These are phyloP conservation scores for Platalea minor DNA, from an alignment of 2,797 vertebrate species.

Conservation along the genomic window DNA sequence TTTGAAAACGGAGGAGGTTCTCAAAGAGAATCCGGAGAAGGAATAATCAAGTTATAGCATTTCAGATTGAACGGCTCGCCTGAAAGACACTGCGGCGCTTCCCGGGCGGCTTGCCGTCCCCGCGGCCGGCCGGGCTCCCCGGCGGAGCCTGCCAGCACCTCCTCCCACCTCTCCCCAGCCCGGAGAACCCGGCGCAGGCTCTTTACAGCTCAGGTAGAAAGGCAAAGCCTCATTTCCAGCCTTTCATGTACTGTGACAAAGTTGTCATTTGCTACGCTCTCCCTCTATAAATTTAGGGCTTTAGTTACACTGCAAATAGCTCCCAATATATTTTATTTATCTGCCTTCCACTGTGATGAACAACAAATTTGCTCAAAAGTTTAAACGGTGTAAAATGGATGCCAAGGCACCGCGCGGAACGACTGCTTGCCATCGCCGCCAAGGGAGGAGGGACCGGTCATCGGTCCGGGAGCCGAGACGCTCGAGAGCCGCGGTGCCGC, in stretches of 20 bases:
- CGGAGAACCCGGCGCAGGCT: neutral
- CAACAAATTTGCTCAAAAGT: constrained; percentile 25
- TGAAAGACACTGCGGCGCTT: neutral
- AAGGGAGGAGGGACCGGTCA: neutral
- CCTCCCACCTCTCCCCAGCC: constrained; percentile 12
- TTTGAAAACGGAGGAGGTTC: constrained; percentile 52
- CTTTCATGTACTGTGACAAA: constrained; percentile 49
- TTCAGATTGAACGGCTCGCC: constrained; percentile 15
- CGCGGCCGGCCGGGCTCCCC: neutral
- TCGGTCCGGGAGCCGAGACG: no score
- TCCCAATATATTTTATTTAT: constrained; percentile 63
- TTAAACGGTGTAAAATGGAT: neutral
- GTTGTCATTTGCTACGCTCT: constrained; percentile 45
- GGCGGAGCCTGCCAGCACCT: neutral
- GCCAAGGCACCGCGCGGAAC: neutral
- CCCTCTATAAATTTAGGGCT: constrained; percentile 28
- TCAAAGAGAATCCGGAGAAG: constrained; percentile 25
- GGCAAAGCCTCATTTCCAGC: constrained; percentile 37
- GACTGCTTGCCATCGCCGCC: neutral
- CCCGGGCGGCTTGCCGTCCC: neutral
- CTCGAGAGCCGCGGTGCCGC: neutral
- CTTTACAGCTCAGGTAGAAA: neutral
- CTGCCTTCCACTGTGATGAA: constrained; percentile 27
- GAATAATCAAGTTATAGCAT: constrained; percentile 52
- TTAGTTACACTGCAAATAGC: constrained; percentile 55